These are phyloP conservation scores for Perizoma flavofasciatum DNA, from an alignment of 2,888 invertebrate species.

Conservation along the genomic window DNA sequence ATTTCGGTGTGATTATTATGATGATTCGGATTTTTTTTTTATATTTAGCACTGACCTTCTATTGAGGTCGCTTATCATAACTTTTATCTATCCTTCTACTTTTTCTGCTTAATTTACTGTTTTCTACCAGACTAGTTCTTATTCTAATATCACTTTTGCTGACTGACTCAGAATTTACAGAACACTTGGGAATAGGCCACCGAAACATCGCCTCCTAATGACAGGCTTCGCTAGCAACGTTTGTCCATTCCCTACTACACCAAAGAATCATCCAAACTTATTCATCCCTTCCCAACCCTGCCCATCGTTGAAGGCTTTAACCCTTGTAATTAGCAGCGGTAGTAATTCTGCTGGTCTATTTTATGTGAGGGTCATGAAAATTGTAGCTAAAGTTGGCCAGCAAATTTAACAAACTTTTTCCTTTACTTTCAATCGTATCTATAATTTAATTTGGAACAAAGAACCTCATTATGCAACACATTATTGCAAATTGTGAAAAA, in stretches of 20 bases:
- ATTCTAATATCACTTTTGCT: not conserved
- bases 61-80: no score
- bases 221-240: constrained; percentile 57
- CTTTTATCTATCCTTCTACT: no score
- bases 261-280: constrained; percentile 73
- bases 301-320: constrained; percentile 58
- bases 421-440: no score
- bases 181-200: constrained; percentile 23
- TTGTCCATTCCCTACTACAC: constrained; percentile 57
- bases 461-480: constrained; percentile 16
- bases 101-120: no score
- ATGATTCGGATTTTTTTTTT: no score
- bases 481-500: constrained; percentile 26
- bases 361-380: constrained; percentile 40
- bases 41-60: no score
- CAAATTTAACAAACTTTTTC: no score
- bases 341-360: constrained; percentile 51
- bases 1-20: no score
- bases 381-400: constrained; percentile 4
- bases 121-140: not conserved
- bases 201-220: constrained; percentile 71
- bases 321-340: constrained; percentile 70
- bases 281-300: constrained; percentile 62
- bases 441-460: constrained; percentile 5
- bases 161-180: constrained; percentile 11